Base-by-base conservation (phyloP, 1,140 invertebrate genomes). In the Teleogryllus occipitalis region DNA sequence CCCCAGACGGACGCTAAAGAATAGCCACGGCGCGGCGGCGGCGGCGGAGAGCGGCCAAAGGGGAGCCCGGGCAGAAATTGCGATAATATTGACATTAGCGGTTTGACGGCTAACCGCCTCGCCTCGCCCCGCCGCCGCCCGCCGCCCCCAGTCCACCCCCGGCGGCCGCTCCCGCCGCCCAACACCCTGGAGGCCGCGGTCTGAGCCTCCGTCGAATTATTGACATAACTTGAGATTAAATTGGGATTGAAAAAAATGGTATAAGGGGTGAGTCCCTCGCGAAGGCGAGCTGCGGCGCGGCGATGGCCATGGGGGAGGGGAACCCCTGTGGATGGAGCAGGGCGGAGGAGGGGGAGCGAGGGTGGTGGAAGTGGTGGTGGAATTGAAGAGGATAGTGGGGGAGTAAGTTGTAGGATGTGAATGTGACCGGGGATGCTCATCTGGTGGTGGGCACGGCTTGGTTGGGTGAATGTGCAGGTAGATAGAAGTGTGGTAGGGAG, bases 171-270 rank as follows among this genome's bases (percentile, higher is more conserved):
- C 2, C 54, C 54, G 10, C 54, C 27, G 27, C 27, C 27, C 27
- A 39, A 39, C 27, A 39, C 27, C 27, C 27, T 2, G 27, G 27
- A 39, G 27, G 27, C 27, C 27, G 27, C 27, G 27, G 1, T 1
- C 27, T 39, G 54, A 65, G 54, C 54, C 54, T 10, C 54, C 18
- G 54, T 65, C 54, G 54, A 81, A 81, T 80, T 83, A 83, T 83
- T 83, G 83, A 82, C 82, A 83, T 83, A 75, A 81, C 79, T 81
- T 81, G 74, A 83, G 83, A 84, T 84, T 84, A 84, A 80, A 84
- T 84, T 83, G 82, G 82, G 82, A 84, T 83, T 83, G 83, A 83
- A 84, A 84, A 83, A 77, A 77, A 77, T 77, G 76, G 46, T 77
- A 10, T 48, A 49, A 77, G 76, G 76, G 47, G 48, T 48, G 22